Evolutionary conservation across 2,113 vertebrate species (phyloP), one percentile per base, ranked within the genome.

Genomic region (Carassius gibelio): DNA sequence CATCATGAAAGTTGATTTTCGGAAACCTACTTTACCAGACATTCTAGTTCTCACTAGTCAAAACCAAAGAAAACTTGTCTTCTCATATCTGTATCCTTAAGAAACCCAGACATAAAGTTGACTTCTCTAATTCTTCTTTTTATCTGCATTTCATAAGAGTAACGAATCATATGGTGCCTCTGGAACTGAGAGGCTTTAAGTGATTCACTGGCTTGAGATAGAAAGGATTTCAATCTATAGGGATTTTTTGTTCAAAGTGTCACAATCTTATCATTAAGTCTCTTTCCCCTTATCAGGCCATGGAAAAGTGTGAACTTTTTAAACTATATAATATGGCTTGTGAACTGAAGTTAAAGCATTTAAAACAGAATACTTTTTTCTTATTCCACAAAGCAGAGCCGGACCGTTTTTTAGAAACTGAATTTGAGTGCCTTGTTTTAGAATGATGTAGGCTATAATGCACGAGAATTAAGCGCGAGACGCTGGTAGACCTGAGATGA

Each of bases 161-260:
- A 48, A 23, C 23, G 21, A 80, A 26, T 26, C 78, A 19, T 26
- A 48, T n/a, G 48, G 38, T 80, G 38, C n/a, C 21, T 42, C 59
- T 80, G n/a, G 8, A 80, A 59, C 7, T 2, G 77, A 80, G 21
- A 80, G 30, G 30, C 19, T 42, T 62, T 62, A 42, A 59, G 21
- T 79, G 76, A 59, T 14, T 79, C 34, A 42, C 38, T 11, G 77
- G 1, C n/a, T 64, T 80, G 59, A 64, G n/a, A 64, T 80, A 19
- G 36, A 42, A 30, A 78, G 10, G 55, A 78, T 78, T 78, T 78
- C 5, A 62, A 42, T 79, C 76, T 79, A 42, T 48, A 66, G 36
- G 7, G 19, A 10, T 10, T 9, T 80, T 23, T 42, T 17, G 21
- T 62, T 64, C 38, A 64, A 26, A 15, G 21, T 10, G 38, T 19